Base-by-base conservation (phyloP, 2,888 invertebrate species). In the Leucophenga maculata region DNA sequence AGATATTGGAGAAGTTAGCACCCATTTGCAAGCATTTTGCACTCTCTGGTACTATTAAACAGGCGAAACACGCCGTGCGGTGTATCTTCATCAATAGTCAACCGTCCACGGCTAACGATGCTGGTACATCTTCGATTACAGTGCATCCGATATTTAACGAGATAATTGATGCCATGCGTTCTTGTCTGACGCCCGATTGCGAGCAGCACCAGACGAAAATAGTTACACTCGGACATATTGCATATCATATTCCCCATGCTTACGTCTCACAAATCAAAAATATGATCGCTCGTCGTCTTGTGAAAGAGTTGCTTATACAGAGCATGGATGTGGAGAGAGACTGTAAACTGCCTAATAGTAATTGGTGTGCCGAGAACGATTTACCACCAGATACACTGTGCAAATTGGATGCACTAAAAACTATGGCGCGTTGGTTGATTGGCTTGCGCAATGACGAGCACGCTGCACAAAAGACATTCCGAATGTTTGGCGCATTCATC, bases 361-460 rank as follows among this genome's bases (percentile, higher is more conserved):
- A 87, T 44, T 98, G 98, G 98, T 96, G 96, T 86, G 88, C 91
- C 0, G 96, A 97, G 85, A 94, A 95, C 4, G 92, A 95, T 67
- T 90, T 98, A 31, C 97, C 97, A 0, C 94, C 95, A 78, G 97
- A 97, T 87, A 97, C 97, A 0, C 91, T 94, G 50, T 96, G 96
- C 89, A 97, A 97, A 90, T 92, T 98, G 72, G 97, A 97, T 88
- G 98, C 96, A 0, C 91, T 98, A 82, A 99, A 99, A 89, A 94
- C 97, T 74, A 97, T 99, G 94, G 97, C 97, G 0, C 92, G 98
- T 60, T 98, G 98, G 98, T 90, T 98, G 54, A 90, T 97, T 48
- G 98, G 98, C 0, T 89, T 98, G 67, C 97, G 96, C 89, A 93
- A 93, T 71, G 96, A 97, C 84, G 94, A 94, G 72, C 91, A 95